Conservation (phyloP, 2,113 vertebrate species). For the Onychostoma macrolepis region DNA sequence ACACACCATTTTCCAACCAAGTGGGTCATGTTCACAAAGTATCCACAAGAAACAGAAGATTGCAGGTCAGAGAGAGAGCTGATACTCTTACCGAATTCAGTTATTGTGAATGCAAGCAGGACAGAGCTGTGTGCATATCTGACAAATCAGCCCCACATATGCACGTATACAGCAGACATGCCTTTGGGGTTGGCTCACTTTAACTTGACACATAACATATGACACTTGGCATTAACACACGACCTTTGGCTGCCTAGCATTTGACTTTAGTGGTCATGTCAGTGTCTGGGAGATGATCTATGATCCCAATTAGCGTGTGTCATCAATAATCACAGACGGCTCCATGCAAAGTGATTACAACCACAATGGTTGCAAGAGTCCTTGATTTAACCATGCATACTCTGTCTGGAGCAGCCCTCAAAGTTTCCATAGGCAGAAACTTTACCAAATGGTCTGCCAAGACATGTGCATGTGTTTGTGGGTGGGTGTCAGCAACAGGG, state of each 20-base stretch:
- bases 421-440: slow-evolving; percentile 48
- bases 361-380: slow-evolving; percentile 6
- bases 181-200: slow-evolving; percentile 59
- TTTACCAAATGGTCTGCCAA: slow-evolving; percentile 16
- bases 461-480: slow-evolving; percentile 12
- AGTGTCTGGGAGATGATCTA: slow-evolving; percentile 51
- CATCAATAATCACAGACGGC: slow-evolving; percentile 47
- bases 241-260: slow-evolving; percentile 59
- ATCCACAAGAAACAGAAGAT: background rate
- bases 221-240: slow-evolving; percentile 61
- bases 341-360: slow-evolving; percentile 41
- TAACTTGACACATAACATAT: slow-evolving; percentile 64
- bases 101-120: background rate
- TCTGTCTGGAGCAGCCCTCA: slow-evolving; percentile 18
- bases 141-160: background rate
- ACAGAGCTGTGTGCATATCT: background rate
- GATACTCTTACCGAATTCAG: background rate
- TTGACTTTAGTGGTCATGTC: slow-evolving; percentile 45
- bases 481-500: slow-evolving; percentile 34
- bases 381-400: slow-evolving; percentile 21
- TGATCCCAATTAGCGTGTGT: slow-evolving; percentile 46
- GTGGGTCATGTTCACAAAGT: background rate
- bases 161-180: slow-evolving; percentile 45
- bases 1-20: background rate
- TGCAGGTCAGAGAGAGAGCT: background rate